These are phyloP conservation scores for Syrista parreyssii DNA, from an alignment of 2,888 invertebrate genomes.

Conservation along the genomic window DNA sequence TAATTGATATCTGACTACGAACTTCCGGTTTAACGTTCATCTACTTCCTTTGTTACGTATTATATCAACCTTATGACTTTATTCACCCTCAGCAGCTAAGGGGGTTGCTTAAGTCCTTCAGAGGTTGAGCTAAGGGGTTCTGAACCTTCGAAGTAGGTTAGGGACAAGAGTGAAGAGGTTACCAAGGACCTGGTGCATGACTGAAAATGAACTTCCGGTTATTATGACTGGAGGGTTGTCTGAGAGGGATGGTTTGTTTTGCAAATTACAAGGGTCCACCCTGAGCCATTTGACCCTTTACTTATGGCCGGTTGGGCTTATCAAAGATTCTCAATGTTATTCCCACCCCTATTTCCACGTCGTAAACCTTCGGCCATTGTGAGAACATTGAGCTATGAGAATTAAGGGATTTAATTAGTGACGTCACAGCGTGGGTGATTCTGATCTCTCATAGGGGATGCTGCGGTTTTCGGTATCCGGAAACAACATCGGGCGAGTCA, in stretches of 20 bases:
- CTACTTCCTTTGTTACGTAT: not conserved
- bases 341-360: not conserved
- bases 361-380: not conserved
- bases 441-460: not conserved
- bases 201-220: constrained; percentile 1
- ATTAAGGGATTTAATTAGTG: not conserved
- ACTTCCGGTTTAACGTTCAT: not conserved
- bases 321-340: not conserved
- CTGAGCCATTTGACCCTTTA: not conserved
- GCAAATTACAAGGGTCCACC: not conserved
- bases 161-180: not conserved
- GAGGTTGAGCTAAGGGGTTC: not conserved
- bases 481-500: too few species aligned
- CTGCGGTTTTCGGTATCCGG: too few species aligned
- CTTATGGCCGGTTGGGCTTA: not conserved
- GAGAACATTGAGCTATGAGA: not conserved
- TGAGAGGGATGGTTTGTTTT: not conserved
- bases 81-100: not conserved
- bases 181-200: not conserved
- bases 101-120: not conserved
- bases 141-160: not conserved
- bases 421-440: not conserved
- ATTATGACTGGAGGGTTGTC: not conserved
- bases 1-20: not conserved
- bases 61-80: not conserved